phyloP scores from a whole-genome alignment of 2,888 invertebrate species.

The Cryptophagus acutangulus region DNA sequence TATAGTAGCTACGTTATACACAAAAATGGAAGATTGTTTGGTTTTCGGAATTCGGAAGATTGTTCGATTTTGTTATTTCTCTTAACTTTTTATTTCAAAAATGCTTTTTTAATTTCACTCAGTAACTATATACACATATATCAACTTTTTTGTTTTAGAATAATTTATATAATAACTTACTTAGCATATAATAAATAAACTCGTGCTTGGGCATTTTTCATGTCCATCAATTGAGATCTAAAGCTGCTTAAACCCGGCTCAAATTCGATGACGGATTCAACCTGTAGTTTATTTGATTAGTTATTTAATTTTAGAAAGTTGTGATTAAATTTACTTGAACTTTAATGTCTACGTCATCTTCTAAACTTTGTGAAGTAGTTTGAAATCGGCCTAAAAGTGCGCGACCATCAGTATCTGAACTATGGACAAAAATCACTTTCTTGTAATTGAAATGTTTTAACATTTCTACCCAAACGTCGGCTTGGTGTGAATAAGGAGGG shows the following conservation, averaged over 20 bases:
- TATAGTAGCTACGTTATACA: no score
- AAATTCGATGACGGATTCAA: slow-evolving; percentile 89
- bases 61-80: no score
- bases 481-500: slow-evolving; percentile 97
- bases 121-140: no score
- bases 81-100: no score
- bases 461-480: slow-evolving; percentile 95
- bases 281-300: no score
- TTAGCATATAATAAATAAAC: slow-evolving; percentile 91
- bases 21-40: no score
- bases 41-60: no score
- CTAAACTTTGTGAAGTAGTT: slow-evolving; percentile 85
- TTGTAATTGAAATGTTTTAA: slow-evolving; percentile 87
- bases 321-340: slow-evolving; percentile 57
- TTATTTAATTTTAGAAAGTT: no score
- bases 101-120: no score
- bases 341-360: slow-evolving; percentile 89
- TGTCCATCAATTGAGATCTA: slow-evolving; percentile 71
- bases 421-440: slow-evolving; percentile 92
- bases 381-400: slow-evolving; percentile 90
- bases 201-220: slow-evolving; percentile 80
- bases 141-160: no score
- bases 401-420: slow-evolving; percentile 92
- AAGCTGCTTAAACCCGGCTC: slow-evolving; percentile 86
- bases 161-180: no score